phyloP scores from a whole-genome alignment of 92 coral and sea anemone species.

The Metridium senile region DNA sequence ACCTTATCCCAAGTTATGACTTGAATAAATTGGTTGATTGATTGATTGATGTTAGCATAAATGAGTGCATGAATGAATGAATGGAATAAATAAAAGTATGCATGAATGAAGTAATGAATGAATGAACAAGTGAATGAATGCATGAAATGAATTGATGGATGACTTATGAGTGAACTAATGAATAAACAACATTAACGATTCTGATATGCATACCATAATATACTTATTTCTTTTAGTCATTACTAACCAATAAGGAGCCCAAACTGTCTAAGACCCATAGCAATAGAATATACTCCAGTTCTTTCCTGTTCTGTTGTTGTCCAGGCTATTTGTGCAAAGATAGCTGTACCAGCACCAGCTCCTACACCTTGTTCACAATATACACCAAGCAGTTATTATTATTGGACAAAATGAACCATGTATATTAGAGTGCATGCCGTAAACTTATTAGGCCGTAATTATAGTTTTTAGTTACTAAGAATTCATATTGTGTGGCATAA shows the following conservation, averaged over 20 bases:
- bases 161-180: not conserved
- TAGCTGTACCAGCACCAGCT: slow-evolving; percentile 92
- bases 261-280: slow-evolving; percentile 87
- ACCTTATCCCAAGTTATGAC: too few relatives aligned
- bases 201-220: not conserved
- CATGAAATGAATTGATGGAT: too few relatives aligned
- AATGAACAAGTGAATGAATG: not conserved
- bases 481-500: too few relatives aligned
- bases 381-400: not conserved
- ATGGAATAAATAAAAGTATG: too few relatives aligned
- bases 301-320: slow-evolving; percentile 90
- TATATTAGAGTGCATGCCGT: too few relatives aligned
- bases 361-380: slow-evolving; percentile 66
- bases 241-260: slow-evolving; percentile 84
- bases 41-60: too few relatives aligned
- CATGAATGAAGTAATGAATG: not conserved
- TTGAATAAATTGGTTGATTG: too few relatives aligned
- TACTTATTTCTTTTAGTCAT: not conserved
- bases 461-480: too few relatives aligned
- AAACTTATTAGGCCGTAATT: too few relatives aligned
- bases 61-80: too few relatives aligned
- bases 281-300: slow-evolving; percentile 85
- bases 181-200: too few relatives aligned
- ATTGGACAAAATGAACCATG: too few relatives aligned
- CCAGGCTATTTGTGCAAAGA: slow-evolving; percentile 93